These are phyloP conservation scores for Drosophila colorata DNA, from an alignment of 2,888 invertebrate genomes.

Conservation along the genomic window DNA sequence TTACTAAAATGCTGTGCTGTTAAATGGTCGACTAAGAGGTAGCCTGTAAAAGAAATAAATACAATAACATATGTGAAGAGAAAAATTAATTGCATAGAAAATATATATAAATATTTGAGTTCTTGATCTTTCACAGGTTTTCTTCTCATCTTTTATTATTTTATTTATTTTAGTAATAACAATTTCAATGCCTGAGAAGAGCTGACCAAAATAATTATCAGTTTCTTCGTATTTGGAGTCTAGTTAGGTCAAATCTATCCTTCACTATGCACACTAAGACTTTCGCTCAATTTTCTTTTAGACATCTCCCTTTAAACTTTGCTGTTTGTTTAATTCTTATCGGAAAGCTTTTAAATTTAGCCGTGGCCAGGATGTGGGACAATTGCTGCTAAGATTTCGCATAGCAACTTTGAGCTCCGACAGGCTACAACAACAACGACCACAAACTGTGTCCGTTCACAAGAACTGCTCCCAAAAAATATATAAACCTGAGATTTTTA, in stretches of 20 bases:
- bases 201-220: no score
- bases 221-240: no score
- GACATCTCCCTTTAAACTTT: background rate
- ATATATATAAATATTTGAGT: background rate
- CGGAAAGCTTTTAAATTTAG: slow-evolving; percentile 8
- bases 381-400: slow-evolving; percentile 23
- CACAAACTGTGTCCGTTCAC: slow-evolving; percentile 27
- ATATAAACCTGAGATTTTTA: slow-evolving; percentile 79
- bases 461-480: slow-evolving; percentile 26
- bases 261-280: no score
- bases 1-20: background rate
- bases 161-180: no score
- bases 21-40: slow-evolving; percentile 1
- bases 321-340: background rate
- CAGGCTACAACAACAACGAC: slow-evolving; percentile 6
- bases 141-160: background rate
- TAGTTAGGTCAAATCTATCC: background rate
- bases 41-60: background rate
- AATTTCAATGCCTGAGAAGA: no score
- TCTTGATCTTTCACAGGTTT: background rate
- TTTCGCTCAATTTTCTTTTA: background rate
- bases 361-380: background rate
- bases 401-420: slow-evolving; percentile 28
- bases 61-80: background rate
- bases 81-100: no score